Conservation (phyloP, 2,797 vertebrate genomes). For the Lophius americanus region DNA sequence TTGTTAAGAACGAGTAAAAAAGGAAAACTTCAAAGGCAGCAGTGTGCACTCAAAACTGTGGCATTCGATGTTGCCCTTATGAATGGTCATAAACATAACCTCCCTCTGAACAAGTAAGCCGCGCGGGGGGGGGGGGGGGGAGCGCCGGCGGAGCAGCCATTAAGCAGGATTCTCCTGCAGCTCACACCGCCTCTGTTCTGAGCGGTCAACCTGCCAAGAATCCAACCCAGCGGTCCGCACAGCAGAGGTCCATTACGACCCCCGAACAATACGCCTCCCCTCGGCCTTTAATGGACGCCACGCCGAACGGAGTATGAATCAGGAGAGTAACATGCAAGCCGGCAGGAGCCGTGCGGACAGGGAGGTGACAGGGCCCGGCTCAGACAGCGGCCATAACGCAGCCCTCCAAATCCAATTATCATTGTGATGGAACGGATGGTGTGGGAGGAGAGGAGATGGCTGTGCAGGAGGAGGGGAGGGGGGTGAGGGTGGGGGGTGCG, state of each 20-base stretch:
- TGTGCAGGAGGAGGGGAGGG: conserved; percentile 40
- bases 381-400: conserved; percentile 75
- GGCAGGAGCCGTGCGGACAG: conserved; percentile 54
- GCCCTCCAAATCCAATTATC: conserved; percentile 80
- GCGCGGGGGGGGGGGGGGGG: conserved; percentile 31
- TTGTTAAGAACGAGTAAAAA: conserved; percentile 41
- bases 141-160: conserved; percentile 47
- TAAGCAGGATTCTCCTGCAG: conserved; percentile 47
- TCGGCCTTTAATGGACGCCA: conserved; percentile 65
- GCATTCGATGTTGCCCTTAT: conserved; percentile 46
- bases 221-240: conserved; percentile 66
- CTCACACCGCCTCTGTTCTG: conserved; percentile 34
- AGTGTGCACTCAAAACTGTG: conserved; percentile 32
- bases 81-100: conserved; percentile 63
- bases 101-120: conserved; percentile 55
- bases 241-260: conserved; percentile 57
- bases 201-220: conserved; percentile 51
- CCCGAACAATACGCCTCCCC: conserved; percentile 61
- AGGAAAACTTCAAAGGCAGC: conserved; percentile 26
- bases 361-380: conserved; percentile 64
- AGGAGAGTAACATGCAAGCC: conserved; percentile 68
- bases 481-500: conserved; percentile 48
- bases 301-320: conserved; percentile 68
- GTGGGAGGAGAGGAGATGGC: conserved; percentile 61
- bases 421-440: conserved; percentile 75